Base-by-base conservation (phyloP, 30 jellyfish, hydroid and myxozoan genomes). In the Aurelia aurita complex sp. Pacific region DNA sequence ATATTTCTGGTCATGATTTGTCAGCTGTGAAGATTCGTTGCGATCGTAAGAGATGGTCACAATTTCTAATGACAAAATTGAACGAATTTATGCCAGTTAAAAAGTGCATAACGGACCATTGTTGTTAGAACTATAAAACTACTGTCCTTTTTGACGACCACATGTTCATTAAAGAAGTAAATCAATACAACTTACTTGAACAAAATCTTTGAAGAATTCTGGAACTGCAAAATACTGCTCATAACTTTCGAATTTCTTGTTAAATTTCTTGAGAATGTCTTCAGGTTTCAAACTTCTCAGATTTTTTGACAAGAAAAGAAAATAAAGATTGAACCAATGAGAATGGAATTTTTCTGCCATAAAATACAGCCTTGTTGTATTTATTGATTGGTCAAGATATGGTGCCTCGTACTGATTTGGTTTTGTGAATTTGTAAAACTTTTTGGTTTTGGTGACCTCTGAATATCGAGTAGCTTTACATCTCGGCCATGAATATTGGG, bases 281-380 rank as follows among this genome's bases (percentile, higher is more conserved):
- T 65, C 34, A 7, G 63, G 73, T 6, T 91, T 80, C 11, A 53
- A 32, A 15, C 78, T 85, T 5, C 38, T 55, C 57, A 23, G 54
- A 10, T 77, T 53, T 32, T 32, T 40, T 14, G 77, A 23, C 88
- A 85, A 50, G 23, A 79, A 83, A 16, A 40, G 38, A 78, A 86
- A 91, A 64, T 91, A 91, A 55, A 85, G 90, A 19, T 69, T 86
- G 79, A 91, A 91, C 98, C 98, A 91, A 65, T 82, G 90, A 2
- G 98, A 79, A 29, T 80, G 89, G 62, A 85, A 76, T 7, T 78
- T 70, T 52, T 86, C 98, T 12, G 80, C 66, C 91, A 77, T 67
- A 9, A 96, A 71, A 19, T 86, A 76, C 5, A 40, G 60, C 42
- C 64, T 53, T 6, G 71, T 46, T 12, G 32, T 75, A 16, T 52